Evolutionary conservation across 1,140 invertebrate species (phyloP).

Genomic region (Palaemon carinicauda): DNA sequence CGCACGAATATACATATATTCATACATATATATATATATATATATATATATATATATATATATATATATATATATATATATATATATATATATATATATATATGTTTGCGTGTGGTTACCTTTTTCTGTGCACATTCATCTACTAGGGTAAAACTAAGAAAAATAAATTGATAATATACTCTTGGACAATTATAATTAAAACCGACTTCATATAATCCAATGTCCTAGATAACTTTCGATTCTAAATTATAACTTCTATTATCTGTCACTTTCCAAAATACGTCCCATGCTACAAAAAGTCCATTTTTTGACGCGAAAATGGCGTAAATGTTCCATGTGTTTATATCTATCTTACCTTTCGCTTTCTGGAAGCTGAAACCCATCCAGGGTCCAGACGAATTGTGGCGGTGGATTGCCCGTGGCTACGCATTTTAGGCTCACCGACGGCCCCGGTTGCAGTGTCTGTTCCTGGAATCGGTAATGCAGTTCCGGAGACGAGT

Average conservation of each 20-base stretch:
- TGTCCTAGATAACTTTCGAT: too few species aligned
- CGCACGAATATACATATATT: background rate
- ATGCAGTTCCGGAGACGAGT: conserved; percentile 74
- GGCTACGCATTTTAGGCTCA: conserved; percentile 85
- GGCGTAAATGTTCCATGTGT: too few species aligned
- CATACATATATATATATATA: background rate
- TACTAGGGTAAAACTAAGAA: too few species aligned
- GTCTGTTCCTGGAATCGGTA: conserved; percentile 87
- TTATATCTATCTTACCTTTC: conserved; percentile 43
- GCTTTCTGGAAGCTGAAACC: conserved; percentile 63
- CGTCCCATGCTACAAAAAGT: too few species aligned
- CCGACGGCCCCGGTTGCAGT: conserved; percentile 81
- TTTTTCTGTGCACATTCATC: too few species aligned
- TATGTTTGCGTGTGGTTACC: too few species aligned
- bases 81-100: background rate
- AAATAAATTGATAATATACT: too few species aligned
- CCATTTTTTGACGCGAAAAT: too few species aligned
- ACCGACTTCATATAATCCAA: too few species aligned
- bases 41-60: background rate
- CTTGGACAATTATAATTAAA: too few species aligned
- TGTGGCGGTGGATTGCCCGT: conserved; percentile 81
- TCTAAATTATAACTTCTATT: too few species aligned
- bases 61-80: background rate
- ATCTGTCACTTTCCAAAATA: too few species aligned
- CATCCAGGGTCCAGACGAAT: conserved; percentile 67